A percentile compares a stretch with the other conserved stretches of the same genome.
These are phyloP conservation scores for Globicephala melas DNA, from an alignment of 2,113 vertebrate species.

Conservation along the genomic window DNA sequence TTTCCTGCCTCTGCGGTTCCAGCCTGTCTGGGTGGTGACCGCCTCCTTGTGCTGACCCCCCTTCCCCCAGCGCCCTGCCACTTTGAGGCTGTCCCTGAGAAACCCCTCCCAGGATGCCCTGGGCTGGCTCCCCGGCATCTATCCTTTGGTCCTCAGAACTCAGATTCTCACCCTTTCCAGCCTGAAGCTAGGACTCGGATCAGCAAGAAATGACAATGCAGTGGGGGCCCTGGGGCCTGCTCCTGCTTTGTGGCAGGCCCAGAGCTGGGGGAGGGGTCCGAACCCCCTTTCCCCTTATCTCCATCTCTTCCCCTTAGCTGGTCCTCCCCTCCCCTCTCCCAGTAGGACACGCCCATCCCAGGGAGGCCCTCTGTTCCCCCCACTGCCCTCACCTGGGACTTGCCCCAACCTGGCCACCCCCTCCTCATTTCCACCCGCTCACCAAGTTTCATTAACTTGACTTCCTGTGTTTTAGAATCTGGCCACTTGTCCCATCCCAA, in stretches of 20 bases:
- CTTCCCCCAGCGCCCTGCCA: background rate
- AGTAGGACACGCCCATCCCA: background rate
- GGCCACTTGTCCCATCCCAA: background rate
- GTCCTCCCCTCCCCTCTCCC: background rate
- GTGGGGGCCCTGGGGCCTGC: background rate
- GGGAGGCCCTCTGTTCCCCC: background rate
- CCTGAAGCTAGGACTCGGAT: background rate
- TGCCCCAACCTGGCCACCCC: too few relatives aligned
- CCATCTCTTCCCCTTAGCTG: background rate
- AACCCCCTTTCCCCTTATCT: background rate
- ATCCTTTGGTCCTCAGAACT: background rate
- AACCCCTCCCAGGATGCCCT: background rate
- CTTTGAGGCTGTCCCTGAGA: background rate
- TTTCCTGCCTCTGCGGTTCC: background rate
- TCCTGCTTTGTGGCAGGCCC: background rate
- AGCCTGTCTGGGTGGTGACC: background rate
- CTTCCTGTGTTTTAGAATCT: background rate
- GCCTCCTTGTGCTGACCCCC: background rate
- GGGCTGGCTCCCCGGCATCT: background rate
- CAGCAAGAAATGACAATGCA: background rate
- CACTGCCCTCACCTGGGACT: background rate
- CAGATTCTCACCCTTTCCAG: background rate
- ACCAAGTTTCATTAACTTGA: background rate
- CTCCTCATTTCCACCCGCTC: background rate
- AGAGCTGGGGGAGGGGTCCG: background rate